Conservation (phyloP, 2,113 vertebrate species). For the Lophius piscatorius region DNA sequence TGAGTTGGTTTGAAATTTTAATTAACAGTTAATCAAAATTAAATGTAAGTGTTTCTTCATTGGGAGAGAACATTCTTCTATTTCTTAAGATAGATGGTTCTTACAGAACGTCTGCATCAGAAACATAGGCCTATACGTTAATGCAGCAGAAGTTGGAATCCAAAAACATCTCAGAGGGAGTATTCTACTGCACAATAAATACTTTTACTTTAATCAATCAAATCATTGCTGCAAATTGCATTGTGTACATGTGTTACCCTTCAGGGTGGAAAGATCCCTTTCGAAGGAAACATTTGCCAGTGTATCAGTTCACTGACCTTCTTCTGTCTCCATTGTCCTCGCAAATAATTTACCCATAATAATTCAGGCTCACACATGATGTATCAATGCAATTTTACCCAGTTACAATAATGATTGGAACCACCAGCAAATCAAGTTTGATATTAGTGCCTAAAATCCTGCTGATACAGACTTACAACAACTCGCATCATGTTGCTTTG, state of each 20-base stretch:
- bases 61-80: too few species aligned
- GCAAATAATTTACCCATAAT: constrained; percentile 14
- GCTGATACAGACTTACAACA: constrained; percentile 35
- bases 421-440: constrained; percentile 42
- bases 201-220: too few species aligned
- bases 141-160: too few species aligned
- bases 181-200: too few species aligned
- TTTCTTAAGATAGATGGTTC: too few species aligned
- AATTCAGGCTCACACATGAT: constrained; percentile 22
- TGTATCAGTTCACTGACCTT: constrained; percentile 43
- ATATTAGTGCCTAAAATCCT: constrained; percentile 20
- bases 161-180: too few species aligned
- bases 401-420: constrained; percentile 44
- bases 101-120: too few species aligned
- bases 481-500: constrained; percentile 28
- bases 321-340: constrained; percentile 32
- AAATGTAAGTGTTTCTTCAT: too few species aligned
- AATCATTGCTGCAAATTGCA: constrained; percentile 33
- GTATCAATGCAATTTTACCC: constrained; percentile 43
- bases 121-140: too few species aligned
- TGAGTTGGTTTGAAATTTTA: too few species aligned
- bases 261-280: constrained; percentile 38
- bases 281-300: constrained; percentile 25
- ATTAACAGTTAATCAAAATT: too few species aligned
- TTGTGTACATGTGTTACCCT: constrained; percentile 38